A percentile compares a stretch with the other conserved stretches of the same genome.
Conservation (phyloP, 2,113 vertebrate species). For the Anoplopoma fimbria region DNA sequence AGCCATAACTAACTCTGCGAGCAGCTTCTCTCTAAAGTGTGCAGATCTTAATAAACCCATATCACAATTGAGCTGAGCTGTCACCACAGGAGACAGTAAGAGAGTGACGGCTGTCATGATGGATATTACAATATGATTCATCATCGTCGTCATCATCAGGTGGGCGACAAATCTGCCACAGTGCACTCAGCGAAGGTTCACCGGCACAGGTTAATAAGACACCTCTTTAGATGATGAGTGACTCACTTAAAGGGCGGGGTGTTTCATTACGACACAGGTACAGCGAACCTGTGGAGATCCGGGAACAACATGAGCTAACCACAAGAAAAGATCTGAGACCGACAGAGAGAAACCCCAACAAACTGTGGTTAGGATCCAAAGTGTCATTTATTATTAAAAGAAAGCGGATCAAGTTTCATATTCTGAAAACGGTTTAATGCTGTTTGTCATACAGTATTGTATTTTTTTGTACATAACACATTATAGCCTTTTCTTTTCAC, state of each 20-base stretch:
- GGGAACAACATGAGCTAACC: not conserved
- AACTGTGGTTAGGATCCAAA: not conserved
- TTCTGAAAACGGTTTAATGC: constrained; percentile 9
- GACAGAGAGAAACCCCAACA: not conserved
- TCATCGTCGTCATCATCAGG: constrained; percentile 29
- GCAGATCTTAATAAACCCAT: constrained; percentile 36
- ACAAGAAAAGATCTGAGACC: not conserved
- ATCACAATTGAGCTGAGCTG: constrained; percentile 44
- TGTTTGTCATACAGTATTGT: constrained; percentile 5
- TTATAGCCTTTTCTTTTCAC: not conserved
- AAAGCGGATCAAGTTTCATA: constrained; percentile 1
- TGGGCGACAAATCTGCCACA: constrained; percentile 47
- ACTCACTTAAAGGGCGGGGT: constrained; percentile 3
- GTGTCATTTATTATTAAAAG: constrained; percentile 41
- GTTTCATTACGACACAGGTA: not conserved
- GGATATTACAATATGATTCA: constrained; percentile 45
- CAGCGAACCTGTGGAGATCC: not conserved
- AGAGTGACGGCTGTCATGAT: constrained; percentile 26
- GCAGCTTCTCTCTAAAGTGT: constrained; percentile 24
- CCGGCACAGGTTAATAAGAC: constrained; percentile 23
- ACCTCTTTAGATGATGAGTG: constrained; percentile 6
- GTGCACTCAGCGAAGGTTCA: too few relatives aligned
- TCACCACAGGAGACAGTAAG: constrained; percentile 41
- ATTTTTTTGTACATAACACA: constrained; percentile 31
- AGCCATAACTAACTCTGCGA: not conserved